Conservation (phyloP, 53 echinoderm and acorn worm genomes). For the Holothuria scabra region DNA sequence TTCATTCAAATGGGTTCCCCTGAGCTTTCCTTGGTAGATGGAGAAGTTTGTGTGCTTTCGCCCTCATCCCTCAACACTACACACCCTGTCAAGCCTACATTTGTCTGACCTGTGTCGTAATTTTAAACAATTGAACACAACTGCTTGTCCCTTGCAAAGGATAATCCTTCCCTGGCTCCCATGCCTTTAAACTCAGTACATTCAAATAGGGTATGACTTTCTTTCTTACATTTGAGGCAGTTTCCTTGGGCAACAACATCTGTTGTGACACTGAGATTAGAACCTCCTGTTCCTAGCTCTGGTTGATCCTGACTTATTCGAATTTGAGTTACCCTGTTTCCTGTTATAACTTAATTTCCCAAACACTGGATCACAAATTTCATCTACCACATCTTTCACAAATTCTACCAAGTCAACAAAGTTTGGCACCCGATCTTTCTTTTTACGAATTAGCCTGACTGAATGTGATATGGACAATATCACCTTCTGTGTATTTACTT, state of each 20-base stretch:
- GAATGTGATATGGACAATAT: conserved; percentile 18
- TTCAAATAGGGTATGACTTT: conserved; percentile 48
- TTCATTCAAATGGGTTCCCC: neutral
- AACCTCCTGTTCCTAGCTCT: conserved; percentile 31
- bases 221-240: conserved; percentile 51
- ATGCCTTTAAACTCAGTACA: conserved; percentile 60
- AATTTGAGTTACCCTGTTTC: neutral
- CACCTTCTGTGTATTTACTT: conserved; percentile 46
- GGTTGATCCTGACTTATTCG: neutral
- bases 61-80: conserved; percentile 58
- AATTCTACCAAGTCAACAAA: conserved; percentile 51
- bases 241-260: neutral
- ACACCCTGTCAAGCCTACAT: conserved; percentile 53
- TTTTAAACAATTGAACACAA: conserved; percentile 64
- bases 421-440: conserved; percentile 16
- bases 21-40: conserved; percentile 15
- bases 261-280: conserved; percentile 29
- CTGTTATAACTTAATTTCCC: conserved; percentile 15
- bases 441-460: conserved; percentile 24
- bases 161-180: conserved; percentile 29
- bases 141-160: conserved; percentile 52
- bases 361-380: conserved; percentile 53
- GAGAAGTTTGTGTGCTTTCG: conserved; percentile 67
- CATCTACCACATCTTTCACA: conserved; percentile 37
- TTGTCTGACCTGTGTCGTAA: conserved; percentile 38